Conservation (phyloP, 2,113 vertebrate species). For the Eleginops maclovinus region DNA sequence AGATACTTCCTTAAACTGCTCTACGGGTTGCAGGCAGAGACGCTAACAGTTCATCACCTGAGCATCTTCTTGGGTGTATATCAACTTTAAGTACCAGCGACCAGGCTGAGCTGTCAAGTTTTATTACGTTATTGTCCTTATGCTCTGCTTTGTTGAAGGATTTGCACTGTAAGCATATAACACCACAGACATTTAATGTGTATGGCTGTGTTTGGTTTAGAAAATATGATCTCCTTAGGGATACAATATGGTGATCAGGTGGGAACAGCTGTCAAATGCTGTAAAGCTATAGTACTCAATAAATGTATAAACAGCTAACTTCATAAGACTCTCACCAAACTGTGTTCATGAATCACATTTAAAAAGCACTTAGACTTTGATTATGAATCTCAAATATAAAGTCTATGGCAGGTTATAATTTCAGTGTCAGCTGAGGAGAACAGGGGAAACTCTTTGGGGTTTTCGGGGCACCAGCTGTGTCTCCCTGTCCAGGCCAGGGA, state of each 20-base stretch:
- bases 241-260: conserved; percentile 36
- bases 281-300: conserved; percentile 1
- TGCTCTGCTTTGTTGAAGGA: conserved; percentile 18
- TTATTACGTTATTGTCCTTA: conserved; percentile 26
- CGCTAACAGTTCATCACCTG: conserved; percentile 33
- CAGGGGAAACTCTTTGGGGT: conserved; percentile 29
- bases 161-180: conserved; percentile 17
- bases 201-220: conserved; percentile 27
- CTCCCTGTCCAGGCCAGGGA: conserved; percentile 28
- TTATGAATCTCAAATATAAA: conserved; percentile 24
- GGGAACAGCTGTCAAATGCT: conserved; percentile 24
- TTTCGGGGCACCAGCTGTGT: conserved; percentile 61
- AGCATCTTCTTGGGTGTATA: conserved; percentile 2
- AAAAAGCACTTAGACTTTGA: conserved; percentile 34
- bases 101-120: not conserved
- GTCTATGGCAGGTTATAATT: conserved; percentile 44
- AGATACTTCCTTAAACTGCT: not conserved
- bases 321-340: not conserved
- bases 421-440: conserved; percentile 40
- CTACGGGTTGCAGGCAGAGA: conserved; percentile 4
- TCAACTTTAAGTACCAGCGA: conserved; percentile 8
- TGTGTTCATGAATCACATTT: conserved; percentile 28
- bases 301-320: conserved; percentile 30
- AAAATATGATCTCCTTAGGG: conserved; percentile 12
- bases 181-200: not conserved